Conservation (phyloP, 2,888 invertebrate species). For the Epicampocera succincta region DNA sequence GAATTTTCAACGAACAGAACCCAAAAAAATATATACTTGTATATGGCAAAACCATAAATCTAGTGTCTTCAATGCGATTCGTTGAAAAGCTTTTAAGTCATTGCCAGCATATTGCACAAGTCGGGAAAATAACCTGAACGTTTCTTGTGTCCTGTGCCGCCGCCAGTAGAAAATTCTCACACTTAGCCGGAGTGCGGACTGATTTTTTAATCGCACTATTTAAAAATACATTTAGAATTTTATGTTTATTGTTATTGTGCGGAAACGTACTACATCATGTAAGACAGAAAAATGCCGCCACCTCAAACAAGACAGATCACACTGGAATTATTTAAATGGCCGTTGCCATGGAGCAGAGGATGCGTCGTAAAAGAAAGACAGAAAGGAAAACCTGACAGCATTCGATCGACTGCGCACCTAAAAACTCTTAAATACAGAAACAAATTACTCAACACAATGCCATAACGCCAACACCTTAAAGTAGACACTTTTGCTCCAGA, state of each 20-base stretch:
- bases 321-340: constrained; percentile 14
- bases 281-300: constrained; percentile 66
- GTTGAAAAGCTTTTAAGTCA: constrained; percentile 15
- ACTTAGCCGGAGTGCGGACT: constrained; percentile 34
- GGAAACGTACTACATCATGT: constrained; percentile 68
- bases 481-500: constrained; percentile 14
- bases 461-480: constrained; percentile 60
- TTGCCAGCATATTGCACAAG: constrained; percentile 1
- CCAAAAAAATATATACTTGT: not conserved
- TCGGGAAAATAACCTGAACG: not conserved
- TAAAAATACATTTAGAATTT: constrained; percentile 79
- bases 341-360: constrained; percentile 28
- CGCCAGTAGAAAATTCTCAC: constrained; percentile 56
- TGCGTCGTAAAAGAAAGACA: constrained; percentile 3
- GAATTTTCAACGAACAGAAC: too few relatives aligned
- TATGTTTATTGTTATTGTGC: constrained; percentile 75
- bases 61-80: not conserved
- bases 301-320: constrained; percentile 6
- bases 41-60: not conserved
- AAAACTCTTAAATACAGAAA: constrained; percentile 29
- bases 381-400: constrained; percentile 46
- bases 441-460: constrained; percentile 66
- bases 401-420: constrained; percentile 42
- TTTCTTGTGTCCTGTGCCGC: constrained; percentile 20
- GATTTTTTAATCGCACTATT: constrained; percentile 77